A percentile compares a stretch with the other conserved stretches of the same genome.
Evolutionary conservation across 2,888 invertebrate genomes (phyloP).

Genomic region (Thereva nobilitata): DNA sequence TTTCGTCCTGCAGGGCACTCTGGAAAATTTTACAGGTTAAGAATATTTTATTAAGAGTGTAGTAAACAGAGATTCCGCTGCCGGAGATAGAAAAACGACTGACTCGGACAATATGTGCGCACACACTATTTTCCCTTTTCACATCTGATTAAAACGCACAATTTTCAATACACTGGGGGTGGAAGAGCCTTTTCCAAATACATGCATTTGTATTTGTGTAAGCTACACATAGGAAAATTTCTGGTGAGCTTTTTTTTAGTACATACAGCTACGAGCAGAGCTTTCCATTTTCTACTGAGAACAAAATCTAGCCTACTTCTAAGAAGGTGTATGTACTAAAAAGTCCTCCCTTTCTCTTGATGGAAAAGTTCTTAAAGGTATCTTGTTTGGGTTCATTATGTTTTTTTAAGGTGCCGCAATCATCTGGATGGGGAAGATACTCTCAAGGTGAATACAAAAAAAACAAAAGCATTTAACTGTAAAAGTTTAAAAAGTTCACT

Average conservation of each 20-base stretch:
- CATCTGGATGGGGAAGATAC: not conserved
- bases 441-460: too few species aligned
- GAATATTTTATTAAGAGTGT: slow-evolving; percentile 5
- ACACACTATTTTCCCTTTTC: slow-evolving; percentile 34
- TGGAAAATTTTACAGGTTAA: slow-evolving; percentile 21
- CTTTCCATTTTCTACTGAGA: too few species aligned
- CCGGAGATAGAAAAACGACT: slow-evolving; percentile 28
- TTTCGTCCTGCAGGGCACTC: not conserved
- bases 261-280: not conserved
- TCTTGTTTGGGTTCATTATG: slow-evolving; percentile 27
- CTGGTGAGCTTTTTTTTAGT: slow-evolving; percentile 11
- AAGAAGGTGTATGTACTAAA: slow-evolving; percentile 28
- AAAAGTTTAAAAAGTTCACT: not conserved
- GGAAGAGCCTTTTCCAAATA: slow-evolving; percentile 5
- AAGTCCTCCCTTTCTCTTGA: slow-evolving; percentile 21
- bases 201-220: slow-evolving; percentile 14
- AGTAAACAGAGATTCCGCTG: slow-evolving; percentile 21
- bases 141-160: slow-evolving; percentile 3
- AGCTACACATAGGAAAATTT: too few species aligned
- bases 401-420: slow-evolving; percentile 3
- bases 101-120: slow-evolving; percentile 37
- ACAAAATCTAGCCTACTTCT: slow-evolving; percentile 7
- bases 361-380: slow-evolving; percentile 4
- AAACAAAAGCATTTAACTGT: too few species aligned
- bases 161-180: not conserved